These are phyloP conservation scores for Tillus elongatus DNA, from an alignment of 2,888 invertebrate genomes.

Conservation along the genomic window DNA sequence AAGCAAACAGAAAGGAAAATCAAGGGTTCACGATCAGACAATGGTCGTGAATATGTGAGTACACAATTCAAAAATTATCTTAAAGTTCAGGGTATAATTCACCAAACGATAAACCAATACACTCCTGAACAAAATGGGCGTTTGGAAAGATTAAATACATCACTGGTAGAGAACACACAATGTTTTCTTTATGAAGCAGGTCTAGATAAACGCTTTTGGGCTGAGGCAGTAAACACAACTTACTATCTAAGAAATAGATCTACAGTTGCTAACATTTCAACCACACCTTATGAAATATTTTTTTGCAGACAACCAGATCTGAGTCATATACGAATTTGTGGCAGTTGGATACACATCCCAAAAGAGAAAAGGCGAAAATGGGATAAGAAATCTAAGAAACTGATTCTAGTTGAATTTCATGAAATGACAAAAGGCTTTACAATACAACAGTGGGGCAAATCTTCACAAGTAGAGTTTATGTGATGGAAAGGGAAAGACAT, in stretches of 20 bases:
- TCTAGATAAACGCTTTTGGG: slow-evolving; percentile 25
- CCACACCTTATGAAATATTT: no score
- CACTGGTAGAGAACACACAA: slow-evolving; percentile 15
- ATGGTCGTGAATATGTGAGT: no score
- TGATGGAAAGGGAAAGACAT: no score
- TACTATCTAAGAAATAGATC: no score
- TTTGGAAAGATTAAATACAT: slow-evolving; percentile 13
- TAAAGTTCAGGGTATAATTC: slow-evolving; percentile 8
- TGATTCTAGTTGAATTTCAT: slow-evolving; percentile 17
- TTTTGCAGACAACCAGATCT: no score
- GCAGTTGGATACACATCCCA: no score
- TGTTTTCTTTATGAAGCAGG: slow-evolving; percentile 16
- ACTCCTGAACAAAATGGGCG: slow-evolving; percentile 11
- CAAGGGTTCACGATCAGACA: no score
- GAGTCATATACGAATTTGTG: no score
- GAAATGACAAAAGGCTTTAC: slow-evolving; percentile 16
- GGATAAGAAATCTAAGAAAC: slow-evolving; percentile 19
- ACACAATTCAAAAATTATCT: no score
- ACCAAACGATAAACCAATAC: slow-evolving; percentile 10
- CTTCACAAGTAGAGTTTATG: slow-evolving; percentile 11
- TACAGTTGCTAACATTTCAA: no score
- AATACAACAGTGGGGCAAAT: slow-evolving; percentile 13
- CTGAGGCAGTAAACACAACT: slow-evolving; percentile 25
- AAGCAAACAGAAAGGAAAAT: no score
- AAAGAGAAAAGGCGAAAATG: slow-evolving; percentile 19